These are phyloP conservation scores for Nephrotoma guestfalica DNA, from an alignment of 2,888 invertebrate genomes.

Conservation along the genomic window DNA sequence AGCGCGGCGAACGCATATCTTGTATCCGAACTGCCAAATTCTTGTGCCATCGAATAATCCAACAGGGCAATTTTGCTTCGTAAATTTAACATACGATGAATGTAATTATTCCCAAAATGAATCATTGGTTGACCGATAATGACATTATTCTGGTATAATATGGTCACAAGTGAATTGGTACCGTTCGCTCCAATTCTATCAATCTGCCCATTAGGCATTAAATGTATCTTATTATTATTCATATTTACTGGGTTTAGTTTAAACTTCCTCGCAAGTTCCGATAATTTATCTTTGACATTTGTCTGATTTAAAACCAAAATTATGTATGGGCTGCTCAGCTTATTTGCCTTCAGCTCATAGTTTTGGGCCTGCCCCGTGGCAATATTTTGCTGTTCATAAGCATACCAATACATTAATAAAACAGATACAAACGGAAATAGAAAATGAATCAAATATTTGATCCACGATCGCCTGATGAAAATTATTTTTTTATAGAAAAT, in stretches of 20 bases:
- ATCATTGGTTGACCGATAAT: neutral
- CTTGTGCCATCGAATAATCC: neutral
- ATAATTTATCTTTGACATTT: neutral
- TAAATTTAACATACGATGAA: neutral
- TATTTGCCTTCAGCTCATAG: neutral
- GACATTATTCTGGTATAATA: neutral
- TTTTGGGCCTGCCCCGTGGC: neutral
- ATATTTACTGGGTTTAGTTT: neutral
- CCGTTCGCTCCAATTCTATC: slow-evolving; percentile 20
- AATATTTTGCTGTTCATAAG: neutral
- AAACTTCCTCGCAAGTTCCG: neutral
- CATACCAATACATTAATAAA: neutral
- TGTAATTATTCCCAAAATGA: neutral
- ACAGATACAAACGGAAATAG: neutral
- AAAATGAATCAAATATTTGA: slow-evolving; percentile 11
- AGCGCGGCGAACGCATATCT: neutral
- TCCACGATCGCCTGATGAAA: slow-evolving; percentile 22
- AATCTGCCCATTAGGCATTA: slow-evolving; percentile 12
- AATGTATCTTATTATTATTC: neutral
- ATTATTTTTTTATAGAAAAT: slow-evolving; percentile 28
- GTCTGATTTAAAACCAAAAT: neutral
- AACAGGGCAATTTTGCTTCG: neutral
- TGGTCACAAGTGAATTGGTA: neutral
- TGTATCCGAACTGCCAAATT: neutral
- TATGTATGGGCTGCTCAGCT: neutral